A percentile compares a stretch with the other conserved stretches of the same genome.
These are phyloP conservation scores for Mellivora capensis DNA, from an alignment of 2,113 vertebrate genomes.

Conservation along the genomic window DNA sequence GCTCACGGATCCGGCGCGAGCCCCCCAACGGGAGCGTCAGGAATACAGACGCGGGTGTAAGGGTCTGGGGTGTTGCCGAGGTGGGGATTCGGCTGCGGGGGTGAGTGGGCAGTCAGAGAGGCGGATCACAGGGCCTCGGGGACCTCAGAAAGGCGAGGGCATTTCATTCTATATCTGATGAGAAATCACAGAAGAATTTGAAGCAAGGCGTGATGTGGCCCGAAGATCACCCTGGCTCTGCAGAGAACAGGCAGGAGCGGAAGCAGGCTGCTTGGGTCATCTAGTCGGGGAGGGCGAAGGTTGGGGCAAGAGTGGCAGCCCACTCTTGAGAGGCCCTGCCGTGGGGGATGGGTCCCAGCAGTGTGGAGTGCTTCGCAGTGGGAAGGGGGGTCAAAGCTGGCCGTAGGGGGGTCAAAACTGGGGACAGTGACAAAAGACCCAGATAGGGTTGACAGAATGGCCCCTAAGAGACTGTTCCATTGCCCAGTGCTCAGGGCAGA, in stretches of 20 bases:
- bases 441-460: background rate
- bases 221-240: background rate
- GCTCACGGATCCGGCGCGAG: background rate
- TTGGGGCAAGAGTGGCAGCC: background rate
- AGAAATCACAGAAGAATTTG: background rate
- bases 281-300: background rate
- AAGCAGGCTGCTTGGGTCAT: no score
- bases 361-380: background rate
- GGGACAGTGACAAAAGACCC: background rate
- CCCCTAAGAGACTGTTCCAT: background rate
- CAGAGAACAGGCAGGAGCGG: background rate
- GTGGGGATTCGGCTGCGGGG: background rate
- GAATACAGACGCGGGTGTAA: no score
- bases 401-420: no score
- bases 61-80: background rate
- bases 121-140: background rate
- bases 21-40: background rate
- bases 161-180: background rate
- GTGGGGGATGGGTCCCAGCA: accelerated
- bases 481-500: background rate
- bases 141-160: no score
- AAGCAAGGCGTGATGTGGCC: background rate
- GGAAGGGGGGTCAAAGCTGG: background rate
- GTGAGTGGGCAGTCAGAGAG: background rate
- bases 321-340: background rate